These are phyloP conservation scores for Zeugodacus cucurbitae DNA, from an alignment of 1,140 invertebrate species.

Conservation along the genomic window DNA sequence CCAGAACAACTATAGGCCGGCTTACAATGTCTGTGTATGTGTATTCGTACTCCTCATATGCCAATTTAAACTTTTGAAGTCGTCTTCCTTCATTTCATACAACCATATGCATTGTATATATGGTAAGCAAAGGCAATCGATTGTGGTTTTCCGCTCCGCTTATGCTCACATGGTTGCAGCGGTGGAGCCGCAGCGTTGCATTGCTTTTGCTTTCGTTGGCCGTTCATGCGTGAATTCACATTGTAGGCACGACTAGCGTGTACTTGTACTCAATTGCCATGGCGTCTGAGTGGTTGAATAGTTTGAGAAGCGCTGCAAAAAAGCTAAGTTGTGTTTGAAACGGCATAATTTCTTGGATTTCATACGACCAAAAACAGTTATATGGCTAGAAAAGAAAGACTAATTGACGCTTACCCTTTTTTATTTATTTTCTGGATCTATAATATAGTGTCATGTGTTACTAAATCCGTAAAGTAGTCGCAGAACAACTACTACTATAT, in stretches of 20 bases:
- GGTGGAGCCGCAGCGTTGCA: not conserved
- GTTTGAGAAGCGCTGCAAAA: not conserved
- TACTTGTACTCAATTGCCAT: not conserved
- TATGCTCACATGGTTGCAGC: not conserved
- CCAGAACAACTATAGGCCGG: not conserved
- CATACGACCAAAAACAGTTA: too few relatives aligned
- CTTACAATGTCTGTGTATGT: not conserved
- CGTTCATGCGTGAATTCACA: constrained; percentile 1
- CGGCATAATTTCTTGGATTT: too few relatives aligned
- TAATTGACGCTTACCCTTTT: too few relatives aligned
- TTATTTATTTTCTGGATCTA: too few relatives aligned
- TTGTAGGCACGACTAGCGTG: not conserved
- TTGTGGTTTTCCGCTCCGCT: not conserved
- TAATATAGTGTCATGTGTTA: too few relatives aligned
- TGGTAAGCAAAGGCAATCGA: not conserved
- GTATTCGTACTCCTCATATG: not conserved
- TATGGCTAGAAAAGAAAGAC: too few relatives aligned
- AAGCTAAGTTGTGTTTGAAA: not conserved
- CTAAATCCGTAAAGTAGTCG: too few relatives aligned
- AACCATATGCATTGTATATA: too few relatives aligned
- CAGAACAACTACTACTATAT: too few relatives aligned
- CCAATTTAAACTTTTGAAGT: not conserved
- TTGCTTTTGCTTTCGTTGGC: not conserved
- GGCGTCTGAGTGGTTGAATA: not conserved
- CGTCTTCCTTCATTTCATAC: not conserved